Evolutionary conservation across 2,113 vertebrate species (phyloP), one percentile per base, ranked within the genome.

Genomic region (Amphilophus citrinellus): DNA sequence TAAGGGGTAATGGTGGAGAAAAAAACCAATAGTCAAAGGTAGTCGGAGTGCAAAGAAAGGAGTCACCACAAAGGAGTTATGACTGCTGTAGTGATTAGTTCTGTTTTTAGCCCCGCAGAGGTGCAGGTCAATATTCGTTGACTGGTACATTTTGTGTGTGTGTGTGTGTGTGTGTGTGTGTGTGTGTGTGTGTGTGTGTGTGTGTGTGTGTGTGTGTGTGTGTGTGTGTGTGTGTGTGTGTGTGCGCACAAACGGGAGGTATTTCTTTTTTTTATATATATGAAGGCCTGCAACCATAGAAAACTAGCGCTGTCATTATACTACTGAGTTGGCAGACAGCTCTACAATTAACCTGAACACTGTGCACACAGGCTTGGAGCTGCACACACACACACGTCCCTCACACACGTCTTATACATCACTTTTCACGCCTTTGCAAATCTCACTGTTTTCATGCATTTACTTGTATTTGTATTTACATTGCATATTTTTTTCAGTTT

Each of bases 71-170:
- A 88, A 92, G 92, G 92, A 93, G 89, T 91, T 92, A 94, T 94
- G 91, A 92, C 88, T 78, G 78, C 73, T 77, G 89, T 84, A 84
- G 89, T 91, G 95, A 95, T 95, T 93, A 92, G 87, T 92, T 95
- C 94, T 94, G 95, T 95, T 96, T 96, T 95, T 95, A 94, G 91
- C 92, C 85, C 85, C 32, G 82, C 83, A 88, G 82, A 90, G 88
- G 88, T 84, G 75, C 85, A 88, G 93, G 94, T 96, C 95, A 93
- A 94, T 95, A 94, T 94, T 93, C 93, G 94, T 90, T 91, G 93
- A 82, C 60, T 77, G 20, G 79, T 76, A 58, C 59, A n/a, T 53
- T 66, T 61, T 60, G 83, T 78, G 82, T 79, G 75, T 68, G 37
- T 50, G 65, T 84, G 63, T 63, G 65, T 56, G 60, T 62, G 60